phyloP scores from a whole-genome alignment of 1,140 invertebrate genomes.

The Drosophila sulfurigaster region DNA sequence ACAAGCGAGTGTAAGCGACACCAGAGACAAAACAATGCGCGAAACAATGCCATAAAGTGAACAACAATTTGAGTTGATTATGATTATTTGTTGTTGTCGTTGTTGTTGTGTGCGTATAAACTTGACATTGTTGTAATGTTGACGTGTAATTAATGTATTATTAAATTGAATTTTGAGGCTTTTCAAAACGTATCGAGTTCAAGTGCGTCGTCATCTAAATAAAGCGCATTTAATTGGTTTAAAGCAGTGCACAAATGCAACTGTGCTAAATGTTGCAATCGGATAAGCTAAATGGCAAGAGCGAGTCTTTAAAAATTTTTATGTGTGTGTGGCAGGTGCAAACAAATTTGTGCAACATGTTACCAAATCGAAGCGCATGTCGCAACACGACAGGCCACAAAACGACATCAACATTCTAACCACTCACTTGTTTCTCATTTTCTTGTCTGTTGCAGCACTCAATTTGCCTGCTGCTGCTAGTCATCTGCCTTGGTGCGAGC shows the following conservation, averaged over 20 bases:
- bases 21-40: conserved; percentile 18
- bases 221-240: conserved; percentile 75
- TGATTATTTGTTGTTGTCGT: not conserved
- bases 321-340: conserved; percentile 13
- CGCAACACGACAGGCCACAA: not conserved
- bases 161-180: conserved; percentile 28
- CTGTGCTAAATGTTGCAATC: conserved; percentile 9
- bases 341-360: conserved; percentile 24
- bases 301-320: conserved; percentile 6
- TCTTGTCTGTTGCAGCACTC: conserved; percentile 52
- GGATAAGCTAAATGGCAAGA: conserved; percentile 3
- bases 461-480: conserved; percentile 77
- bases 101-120: conserved; percentile 2
- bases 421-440: conserved; percentile 10
- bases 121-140: conserved; percentile 74
- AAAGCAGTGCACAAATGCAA: conserved; percentile 15
- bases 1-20: not conserved
- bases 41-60: conserved; percentile 23
- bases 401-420: conserved; percentile 37
- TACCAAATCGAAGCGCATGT: conserved; percentile 13
- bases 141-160: conserved; percentile 51
- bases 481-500: conserved; percentile 65
- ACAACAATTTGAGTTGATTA: conserved; percentile 45
- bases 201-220: conserved; percentile 72
- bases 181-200: conserved; percentile 58